These are phyloP conservation scores for Listronotus oregonensis DNA, from an alignment of 1,140 invertebrate species.

Conservation along the genomic window DNA sequence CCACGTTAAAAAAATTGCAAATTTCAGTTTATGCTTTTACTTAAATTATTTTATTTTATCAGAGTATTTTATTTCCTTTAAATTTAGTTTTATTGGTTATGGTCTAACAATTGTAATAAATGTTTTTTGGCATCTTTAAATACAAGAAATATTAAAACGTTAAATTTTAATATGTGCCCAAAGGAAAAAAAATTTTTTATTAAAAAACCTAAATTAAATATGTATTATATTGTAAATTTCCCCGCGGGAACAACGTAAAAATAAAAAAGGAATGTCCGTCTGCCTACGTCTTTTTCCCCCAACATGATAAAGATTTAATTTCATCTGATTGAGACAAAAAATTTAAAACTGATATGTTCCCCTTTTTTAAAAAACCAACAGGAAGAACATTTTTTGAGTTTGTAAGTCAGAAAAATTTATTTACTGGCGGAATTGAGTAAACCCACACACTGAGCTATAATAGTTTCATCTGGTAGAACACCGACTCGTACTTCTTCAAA, in stretches of 20 bases:
- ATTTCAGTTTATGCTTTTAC: too few species aligned
- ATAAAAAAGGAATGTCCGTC: constrained; percentile 77
- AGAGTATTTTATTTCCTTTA: too few species aligned
- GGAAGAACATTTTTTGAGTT: constrained; percentile 75
- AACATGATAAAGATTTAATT: constrained; percentile 82
- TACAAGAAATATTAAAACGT: too few species aligned
- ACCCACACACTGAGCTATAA: constrained; percentile 77
- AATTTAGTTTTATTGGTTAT: too few species aligned
- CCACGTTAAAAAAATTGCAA: too few species aligned
- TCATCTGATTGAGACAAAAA: constrained; percentile 70
- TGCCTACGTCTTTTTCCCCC: constrained; percentile 84
- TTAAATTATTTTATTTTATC: too few species aligned
- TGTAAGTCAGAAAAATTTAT: constrained; percentile 82
- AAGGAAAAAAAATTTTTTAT: too few species aligned
- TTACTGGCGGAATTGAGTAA: constrained; percentile 73
- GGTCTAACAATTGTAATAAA: too few species aligned
- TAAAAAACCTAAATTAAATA: too few species aligned
- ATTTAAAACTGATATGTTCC: constrained; percentile 70
- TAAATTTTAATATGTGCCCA: too few species aligned
- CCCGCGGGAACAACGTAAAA: constrained; percentile 82
- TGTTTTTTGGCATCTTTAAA: too few species aligned
- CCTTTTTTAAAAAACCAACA: constrained; percentile 67
- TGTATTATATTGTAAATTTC: constrained; percentile 56
- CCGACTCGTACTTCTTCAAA: constrained; percentile 64
- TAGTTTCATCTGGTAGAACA: constrained; percentile 64